Evolutionary conservation across 2,113 vertebrate species (phyloP), one percentile per base, ranked within the genome.

Genomic region (Onychostruthus taczanowskii): DNA sequence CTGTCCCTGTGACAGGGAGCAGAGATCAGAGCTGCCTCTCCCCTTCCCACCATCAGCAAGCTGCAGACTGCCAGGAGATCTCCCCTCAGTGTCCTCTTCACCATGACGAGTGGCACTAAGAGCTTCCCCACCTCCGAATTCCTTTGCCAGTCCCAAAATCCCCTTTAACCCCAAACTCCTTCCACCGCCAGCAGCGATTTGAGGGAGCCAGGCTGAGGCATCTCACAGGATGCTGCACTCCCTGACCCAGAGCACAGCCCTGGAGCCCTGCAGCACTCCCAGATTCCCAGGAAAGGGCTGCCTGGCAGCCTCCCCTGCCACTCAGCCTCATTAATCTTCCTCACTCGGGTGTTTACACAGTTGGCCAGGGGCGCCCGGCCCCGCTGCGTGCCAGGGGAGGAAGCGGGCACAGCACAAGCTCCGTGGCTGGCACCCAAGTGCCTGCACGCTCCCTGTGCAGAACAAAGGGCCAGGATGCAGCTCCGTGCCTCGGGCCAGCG

Each of bases 371-470:
- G 90, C 67, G 1, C 81, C 44, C 13, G 3, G 87, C 73, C 10
- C 59, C 1, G 58, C 89, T 39, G 66, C 3, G 11, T 96, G 95
- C 95, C 94, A 95, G 13, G 85, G 82, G 67, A 96, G 95, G 94
- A 92, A 95, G 75, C 74, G 62, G 78, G 93, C 89, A 63, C 87
- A 33, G 92, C 87, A 2, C 77, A 64, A 6, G 79, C 76, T 66
- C 89, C 73, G 63, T 83, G 94, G 86, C 79, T 95, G 94, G 14
- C 91, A 84, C 93, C 91, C 94, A 86, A 35, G 0, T 18, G 8
- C 90, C 82, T 62, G 59, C 90, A 66, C 6, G 2, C 41, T 87
- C 62, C 26, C 41, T 5, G 6, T 1, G 1, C 4, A 31, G 8
- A 46, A 80, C 87, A 92, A 95, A 94, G 59, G 41, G 67, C 66